Conservation (phyloP, 2,797 vertebrate species). For the Spondyliosoma cantharus region DNA sequence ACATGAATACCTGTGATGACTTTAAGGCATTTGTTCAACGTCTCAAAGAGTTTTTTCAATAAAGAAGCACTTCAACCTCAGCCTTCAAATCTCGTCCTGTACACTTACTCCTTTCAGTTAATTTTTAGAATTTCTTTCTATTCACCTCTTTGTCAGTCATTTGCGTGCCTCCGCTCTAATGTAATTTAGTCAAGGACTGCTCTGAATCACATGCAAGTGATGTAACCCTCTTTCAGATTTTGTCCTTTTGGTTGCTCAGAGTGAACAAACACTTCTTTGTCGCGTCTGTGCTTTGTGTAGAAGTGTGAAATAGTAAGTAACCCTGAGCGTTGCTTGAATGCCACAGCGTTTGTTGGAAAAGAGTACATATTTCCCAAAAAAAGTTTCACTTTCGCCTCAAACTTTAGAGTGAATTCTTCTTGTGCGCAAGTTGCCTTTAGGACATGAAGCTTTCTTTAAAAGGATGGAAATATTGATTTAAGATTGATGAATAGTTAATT, state of each 20-base stretch:
- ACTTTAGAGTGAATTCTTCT: constrained; percentile 18
- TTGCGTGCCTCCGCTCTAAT: not conserved
- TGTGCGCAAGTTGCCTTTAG: not conserved
- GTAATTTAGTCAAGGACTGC: constrained; percentile 64
- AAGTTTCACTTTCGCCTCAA: constrained; percentile 45
- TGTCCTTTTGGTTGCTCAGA: constrained; percentile 64
- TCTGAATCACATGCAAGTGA: constrained; percentile 61
- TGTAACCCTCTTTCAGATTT: constrained; percentile 59
- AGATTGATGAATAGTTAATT: constrained; percentile 7
- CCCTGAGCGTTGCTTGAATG: constrained; percentile 73
- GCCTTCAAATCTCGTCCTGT: not conserved
- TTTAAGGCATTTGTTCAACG: constrained; percentile 11
- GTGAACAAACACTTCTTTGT: constrained; percentile 61
- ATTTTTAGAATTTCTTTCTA: constrained; percentile 12
- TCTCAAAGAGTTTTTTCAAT: constrained; percentile 35
- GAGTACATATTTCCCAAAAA: constrained; percentile 33
- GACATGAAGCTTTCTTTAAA: not conserved
- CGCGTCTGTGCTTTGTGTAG: constrained; percentile 62
- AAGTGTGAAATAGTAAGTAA: constrained; percentile 70
- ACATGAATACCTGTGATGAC: constrained; percentile 1
- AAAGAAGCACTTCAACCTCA: constrained; percentile 3
- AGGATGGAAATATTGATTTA: not conserved
- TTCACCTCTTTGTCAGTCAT: constrained; percentile 33
- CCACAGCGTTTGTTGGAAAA: constrained; percentile 32
- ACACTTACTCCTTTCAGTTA: not conserved